Evolutionary conservation across 2,797 vertebrate species (phyloP).

Genomic region (Lates japonicus): DNA sequence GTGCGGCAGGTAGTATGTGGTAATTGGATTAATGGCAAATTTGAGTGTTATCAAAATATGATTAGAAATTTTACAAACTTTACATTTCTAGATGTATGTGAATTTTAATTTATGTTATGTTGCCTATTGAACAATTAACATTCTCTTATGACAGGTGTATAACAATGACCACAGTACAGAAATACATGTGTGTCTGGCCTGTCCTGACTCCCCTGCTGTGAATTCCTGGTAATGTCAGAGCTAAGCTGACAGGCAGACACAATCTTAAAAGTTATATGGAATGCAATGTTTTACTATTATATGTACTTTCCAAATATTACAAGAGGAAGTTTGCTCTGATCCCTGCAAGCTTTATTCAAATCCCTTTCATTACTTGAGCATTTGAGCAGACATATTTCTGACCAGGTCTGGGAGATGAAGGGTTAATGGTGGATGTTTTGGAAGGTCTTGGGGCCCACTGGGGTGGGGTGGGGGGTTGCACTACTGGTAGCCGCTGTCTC

Average conservation of each 20-base stretch:
- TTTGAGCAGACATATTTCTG: constrained; percentile 61
- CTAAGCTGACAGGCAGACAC: constrained; percentile 75
- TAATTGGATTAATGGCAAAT: neutral
- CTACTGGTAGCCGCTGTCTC: constrained; percentile 39
- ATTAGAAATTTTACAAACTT: neutral
- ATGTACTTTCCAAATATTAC: constrained; percentile 67
- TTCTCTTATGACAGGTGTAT: neutral
- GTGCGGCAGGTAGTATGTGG: neutral
- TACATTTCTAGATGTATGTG: neutral
- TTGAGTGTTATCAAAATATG: too few relatives aligned
- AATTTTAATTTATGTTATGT: neutral
- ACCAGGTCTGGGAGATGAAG: constrained; percentile 51
- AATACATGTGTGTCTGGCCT: constrained; percentile 43
- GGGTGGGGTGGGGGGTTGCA: constrained; percentile 22
- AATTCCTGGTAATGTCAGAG: constrained; percentile 60
- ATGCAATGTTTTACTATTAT: constrained; percentile 61
- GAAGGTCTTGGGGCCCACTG: constrained; percentile 40
- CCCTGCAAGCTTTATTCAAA: constrained; percentile 57
- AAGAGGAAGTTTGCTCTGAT: constrained; percentile 69
- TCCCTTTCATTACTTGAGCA: constrained; percentile 82
- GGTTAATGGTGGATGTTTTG: constrained; percentile 71
- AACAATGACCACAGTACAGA: constrained; percentile 3
- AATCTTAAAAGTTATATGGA: constrained; percentile 60
- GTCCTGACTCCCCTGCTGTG: constrained; percentile 62
- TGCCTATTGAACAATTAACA: neutral